Base-by-base conservation (phyloP, 2,113 vertebrate genomes). In the Prinia subflava region DNA sequence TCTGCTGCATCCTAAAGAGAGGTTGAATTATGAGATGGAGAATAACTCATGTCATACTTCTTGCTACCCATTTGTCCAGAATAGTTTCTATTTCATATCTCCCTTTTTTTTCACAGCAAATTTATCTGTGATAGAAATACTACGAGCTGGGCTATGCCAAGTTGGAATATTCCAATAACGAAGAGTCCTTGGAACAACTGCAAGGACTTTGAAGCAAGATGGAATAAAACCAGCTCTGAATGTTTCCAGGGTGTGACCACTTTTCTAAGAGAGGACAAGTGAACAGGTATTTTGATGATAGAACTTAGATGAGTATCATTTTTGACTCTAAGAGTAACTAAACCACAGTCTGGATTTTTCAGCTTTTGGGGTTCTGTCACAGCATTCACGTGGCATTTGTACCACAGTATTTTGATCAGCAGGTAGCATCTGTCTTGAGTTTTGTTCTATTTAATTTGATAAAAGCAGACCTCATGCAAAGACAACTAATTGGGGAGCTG, bases 401-500 rank as follows among this genome's bases (percentile, higher is more conserved):
- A 55, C 82, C 87, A 76, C 39, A 67, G 56, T 55, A 70, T 63
- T n/a, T 79, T 73, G 57, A 94, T 74, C 93, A 93, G 74, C 70
- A 81, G 74, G 92, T 87, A 93, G 94, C 89, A 94, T 82, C 79
- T 95, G 83, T 41, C 87, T 82, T 69, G 80, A 87, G 46, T 91
- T 96, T 93, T 92, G 68, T 92, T 95, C 94, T 91, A 39, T 90
- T 79, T 94, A 69, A 82, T 84, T 76, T 91, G 39, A 93, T 76
- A 95, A 93, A 93, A 93, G 90, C 57, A 76, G 52, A 90, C 60
- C 89, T 92, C 67, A 35, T 67, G 68, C 81, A 95, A 95, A 94
- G 90, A 63, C 78, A 87, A 71, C 83, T 93, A 92, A 93, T 49
- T 91, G 90, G 71, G 81, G 65, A 92, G 60, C 53, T 83, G 79